Evolutionary conservation across 2,888 invertebrate species (phyloP), one percentile per base, ranked within the genome.

Genomic region (Pteria penguin): DNA sequence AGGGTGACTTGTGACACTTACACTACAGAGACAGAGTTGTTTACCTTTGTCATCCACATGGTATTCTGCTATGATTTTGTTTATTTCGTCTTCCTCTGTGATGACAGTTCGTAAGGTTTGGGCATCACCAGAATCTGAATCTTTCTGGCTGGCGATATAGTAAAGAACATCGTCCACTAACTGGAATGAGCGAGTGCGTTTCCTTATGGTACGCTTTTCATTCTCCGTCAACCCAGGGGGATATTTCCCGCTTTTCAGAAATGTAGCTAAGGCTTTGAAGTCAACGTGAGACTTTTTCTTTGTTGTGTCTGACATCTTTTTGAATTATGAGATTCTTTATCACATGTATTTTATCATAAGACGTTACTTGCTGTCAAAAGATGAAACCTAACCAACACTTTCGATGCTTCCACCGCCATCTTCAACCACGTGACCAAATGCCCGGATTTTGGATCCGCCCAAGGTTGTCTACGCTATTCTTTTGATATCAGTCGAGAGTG

Each of bases 121-220:
- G 18, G 68, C 66, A 31, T 33, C 67, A n/a, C 68, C 54, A 4
- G 27, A 52, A 24, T 36, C 32, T 24, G 60, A 62, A 27, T 67
- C 67, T 45, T 70, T 60, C 3, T 45, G 27, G 26, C 63, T 65
- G n/a, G 60, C 65, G 33, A 69, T 58, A 68, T 69, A 82, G 66
- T 78, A 73, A 27, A 82, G 72, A 24, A 75, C 66, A 14, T 76
- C 80, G 29, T 78, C 78, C 24, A 65, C 60, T 8, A 79, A 32
- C 32, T 68, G 79, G 76, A 86, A 86, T 33, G 81, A 79, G 70
- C 84, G 82, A 14, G 84, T 68, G 33, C 86, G 78, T 69, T 86
- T 86, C 31, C 86, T 76, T 54, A 86, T 77, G 55, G 80, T 76
- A 65, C 86, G 72, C 72, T 82, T 84, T 45, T 81, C 84, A 14